These are phyloP conservation scores for Hyla sarda DNA, from an alignment of 2,113 vertebrate species.

Conservation along the genomic window DNA sequence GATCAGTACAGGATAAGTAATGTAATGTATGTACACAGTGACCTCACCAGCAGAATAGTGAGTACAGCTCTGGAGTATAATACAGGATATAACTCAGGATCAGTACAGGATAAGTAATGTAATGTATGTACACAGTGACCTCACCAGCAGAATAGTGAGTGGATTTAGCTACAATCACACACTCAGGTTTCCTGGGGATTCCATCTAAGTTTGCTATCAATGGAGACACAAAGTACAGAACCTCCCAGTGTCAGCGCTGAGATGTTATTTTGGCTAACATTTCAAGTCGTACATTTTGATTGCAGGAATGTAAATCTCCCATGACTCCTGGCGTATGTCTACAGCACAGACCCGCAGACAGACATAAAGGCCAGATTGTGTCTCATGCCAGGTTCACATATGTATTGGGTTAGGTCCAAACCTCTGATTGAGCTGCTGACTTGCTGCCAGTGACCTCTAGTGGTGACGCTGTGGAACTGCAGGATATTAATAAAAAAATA, in stretches of 20 bases:
- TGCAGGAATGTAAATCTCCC: conserved; percentile 14
- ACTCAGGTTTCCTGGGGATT: no score
- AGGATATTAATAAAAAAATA: no score
- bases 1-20: background rate
- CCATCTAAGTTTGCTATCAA: no score
- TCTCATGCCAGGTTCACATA: background rate
- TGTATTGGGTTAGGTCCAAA: background rate
- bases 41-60: no score
- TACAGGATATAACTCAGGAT: no score
- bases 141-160: no score
- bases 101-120: no score
- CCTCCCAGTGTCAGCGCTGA: background rate
- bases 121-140: no score
- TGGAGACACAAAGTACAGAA: background rate
- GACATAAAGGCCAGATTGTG: conserved; percentile 37
- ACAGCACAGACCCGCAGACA: background rate
- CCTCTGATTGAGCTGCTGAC: background rate
- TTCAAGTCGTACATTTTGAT: conserved; percentile 7
- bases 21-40: no score
- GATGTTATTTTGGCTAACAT: conserved; percentile 19
- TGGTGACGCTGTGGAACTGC: background rate
- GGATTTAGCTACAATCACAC: background rate
- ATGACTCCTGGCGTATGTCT: conserved; percentile 28
- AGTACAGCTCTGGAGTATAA: no score
- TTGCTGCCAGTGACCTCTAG: conserved; percentile 33